A percentile compares a stretch with the other conserved stretches of the same genome.
Conservation (phyloP, 2,888 invertebrate species). For the Tortrix viridana region DNA sequence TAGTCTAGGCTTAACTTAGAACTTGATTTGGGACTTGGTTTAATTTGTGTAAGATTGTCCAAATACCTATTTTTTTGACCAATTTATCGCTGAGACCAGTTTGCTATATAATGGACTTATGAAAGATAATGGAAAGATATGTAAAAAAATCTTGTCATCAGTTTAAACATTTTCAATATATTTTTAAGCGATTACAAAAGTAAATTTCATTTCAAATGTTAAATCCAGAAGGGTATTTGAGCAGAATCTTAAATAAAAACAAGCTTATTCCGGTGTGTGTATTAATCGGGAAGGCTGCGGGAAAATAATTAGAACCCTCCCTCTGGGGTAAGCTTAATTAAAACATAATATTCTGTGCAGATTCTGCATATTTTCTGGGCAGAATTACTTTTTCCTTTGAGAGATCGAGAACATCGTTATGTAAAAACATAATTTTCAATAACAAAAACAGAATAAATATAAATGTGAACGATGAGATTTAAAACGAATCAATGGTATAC, state of each 20-base stretch:
- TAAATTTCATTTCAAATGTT: conserved; percentile 24
- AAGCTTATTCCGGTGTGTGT: conserved; percentile 42
- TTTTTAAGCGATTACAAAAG: conserved; percentile 6
- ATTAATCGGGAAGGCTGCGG: conserved; percentile 45
- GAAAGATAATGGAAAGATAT: background rate
- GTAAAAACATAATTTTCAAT: background rate
- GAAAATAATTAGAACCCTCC: conserved; percentile 50
- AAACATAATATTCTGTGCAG: conserved; percentile 49
- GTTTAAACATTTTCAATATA: background rate
- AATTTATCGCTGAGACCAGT: too few relatives aligned
- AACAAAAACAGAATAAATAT: background rate
- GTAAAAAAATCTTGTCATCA: background rate
- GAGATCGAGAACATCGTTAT: conserved; percentile 8
- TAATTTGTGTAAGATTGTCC: too few relatives aligned
- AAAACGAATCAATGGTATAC: too few relatives aligned
- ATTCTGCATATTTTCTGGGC: conserved; percentile 42
- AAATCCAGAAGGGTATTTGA: conserved; percentile 18
- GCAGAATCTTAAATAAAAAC: conserved; percentile 40
- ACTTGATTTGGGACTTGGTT: too few relatives aligned
- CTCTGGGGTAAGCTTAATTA: conserved; percentile 50
- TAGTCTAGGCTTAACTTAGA: too few relatives aligned
- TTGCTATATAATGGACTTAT: too few relatives aligned
- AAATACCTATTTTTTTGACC: too few relatives aligned
- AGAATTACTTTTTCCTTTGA: conserved; percentile 12
- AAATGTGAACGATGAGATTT: background rate